Evolutionary conservation across 1,140 invertebrate genomes (phyloP).

Genomic region (Scaptodrosophila lebanonensis): DNA sequence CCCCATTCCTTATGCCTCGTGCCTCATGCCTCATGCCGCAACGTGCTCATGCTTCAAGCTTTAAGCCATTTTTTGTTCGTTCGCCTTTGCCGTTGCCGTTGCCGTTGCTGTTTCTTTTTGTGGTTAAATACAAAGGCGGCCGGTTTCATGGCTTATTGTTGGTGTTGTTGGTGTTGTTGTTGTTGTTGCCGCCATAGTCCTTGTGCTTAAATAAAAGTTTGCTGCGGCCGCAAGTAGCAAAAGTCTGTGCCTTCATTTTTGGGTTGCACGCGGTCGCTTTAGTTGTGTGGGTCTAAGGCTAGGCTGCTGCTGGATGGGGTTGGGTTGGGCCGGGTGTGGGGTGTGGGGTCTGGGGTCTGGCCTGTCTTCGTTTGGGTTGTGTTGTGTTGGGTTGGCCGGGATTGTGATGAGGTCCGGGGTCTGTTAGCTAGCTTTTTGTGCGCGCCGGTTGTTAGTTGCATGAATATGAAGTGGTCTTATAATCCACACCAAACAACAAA

Average conservation of each 20-base stretch:
- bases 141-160: conserved; percentile 46
- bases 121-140: conserved; percentile 73
- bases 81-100: too few relatives aligned
- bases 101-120: conserved; percentile 37
- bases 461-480: conserved; percentile 75
- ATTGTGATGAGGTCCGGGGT: too few relatives aligned
- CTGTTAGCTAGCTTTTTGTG: background rate
- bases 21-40: too few relatives aligned
- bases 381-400: too few relatives aligned
- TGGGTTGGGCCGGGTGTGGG: background rate
- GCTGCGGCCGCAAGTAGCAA: conserved; percentile 35
- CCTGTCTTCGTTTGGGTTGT: too few relatives aligned
- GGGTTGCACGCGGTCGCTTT: too few relatives aligned
- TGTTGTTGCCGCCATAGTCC: conserved; percentile 2
- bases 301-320: too few relatives aligned
- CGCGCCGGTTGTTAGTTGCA: conserved; percentile 64
- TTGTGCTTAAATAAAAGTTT: background rate
- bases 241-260: conserved; percentile 18
- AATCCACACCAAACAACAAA: conserved; percentile 75
- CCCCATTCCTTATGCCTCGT: conserved; percentile 6
- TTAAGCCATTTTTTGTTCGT: too few relatives aligned
- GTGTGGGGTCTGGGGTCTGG: conserved; percentile 6
- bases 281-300: too few relatives aligned
- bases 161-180: conserved; percentile 21
- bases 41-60: too few relatives aligned